Evolutionary conservation across 2,113 vertebrate genomes (phyloP), one percentile per base, ranked within the genome.

Genomic region (Uria aalge): DNA sequence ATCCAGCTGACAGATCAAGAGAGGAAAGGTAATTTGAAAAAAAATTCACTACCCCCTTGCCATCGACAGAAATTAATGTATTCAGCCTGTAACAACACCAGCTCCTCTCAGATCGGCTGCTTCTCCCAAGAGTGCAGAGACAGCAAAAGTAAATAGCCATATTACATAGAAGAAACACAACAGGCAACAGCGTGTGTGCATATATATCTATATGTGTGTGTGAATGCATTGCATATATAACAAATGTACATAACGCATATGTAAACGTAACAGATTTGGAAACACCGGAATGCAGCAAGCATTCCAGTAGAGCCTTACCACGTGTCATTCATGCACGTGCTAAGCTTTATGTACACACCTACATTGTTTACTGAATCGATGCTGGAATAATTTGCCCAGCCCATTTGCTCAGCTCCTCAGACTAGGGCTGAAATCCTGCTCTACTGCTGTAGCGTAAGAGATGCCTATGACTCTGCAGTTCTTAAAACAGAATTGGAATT

Each of bases 341-440:
- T 57, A 59, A 82, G 19, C 29, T 85, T 82, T 79, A 62, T 23
- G 20, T 30, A 85, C 48, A 47, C 34, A 83, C 48, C 59, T 29
- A 41, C 5, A 34, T 14, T 71, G 55, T 77, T 91, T 75, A 68
- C 60, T 1, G 1, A 81, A 23, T 18, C 4, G 1, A 55, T 50
- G 30, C n/a, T 50, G 73, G 71, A 62, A 8, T 48, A 90, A 89
- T 11, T 76, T 56, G 62, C 41, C 88, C 75, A 93, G 91, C 74
- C 74, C 88, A 83, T 91, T 96, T 95, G 72, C 85, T 96, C 64
- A n/a, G 53, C 56, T 96, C 27, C 14, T 55, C 85, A 68, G 52
- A 73, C 32, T 50, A 47, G 41, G 85, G 53, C 8, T 96, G 96
- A 95, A 95, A 95, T 78, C 62, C 45, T 87, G 81, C 94, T 95